phyloP scores from a whole-genome alignment of 2,113 vertebrate genomes.

The Vidua chalybeata region DNA sequence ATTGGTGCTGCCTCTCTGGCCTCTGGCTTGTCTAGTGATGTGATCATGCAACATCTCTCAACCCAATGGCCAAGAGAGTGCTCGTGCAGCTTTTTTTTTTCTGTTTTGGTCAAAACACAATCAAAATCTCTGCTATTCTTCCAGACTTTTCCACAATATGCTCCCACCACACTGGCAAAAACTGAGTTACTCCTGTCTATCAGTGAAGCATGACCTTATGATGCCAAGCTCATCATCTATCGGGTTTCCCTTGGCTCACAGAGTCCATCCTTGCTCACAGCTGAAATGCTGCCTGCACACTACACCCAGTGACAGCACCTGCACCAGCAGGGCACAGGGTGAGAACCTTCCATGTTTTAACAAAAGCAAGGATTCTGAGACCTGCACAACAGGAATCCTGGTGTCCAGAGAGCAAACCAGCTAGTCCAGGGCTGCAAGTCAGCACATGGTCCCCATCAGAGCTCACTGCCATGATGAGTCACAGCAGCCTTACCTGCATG shows the following conservation, averaged over 20 bases:
- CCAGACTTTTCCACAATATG: background rate
- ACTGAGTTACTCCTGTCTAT: background rate
- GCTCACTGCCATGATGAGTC: background rate
- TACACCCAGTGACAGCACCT: rapidly evolving
- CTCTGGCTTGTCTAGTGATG: background rate
- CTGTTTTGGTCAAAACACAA: background rate
- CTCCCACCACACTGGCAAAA: background rate
- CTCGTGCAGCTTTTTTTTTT: rapidly evolving
- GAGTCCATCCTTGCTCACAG: background rate
- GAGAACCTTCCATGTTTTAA: background rate
- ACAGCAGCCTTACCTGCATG: rapidly evolving
- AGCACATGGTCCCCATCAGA: rapidly evolving
- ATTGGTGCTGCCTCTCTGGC: background rate
- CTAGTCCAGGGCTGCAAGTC: background rate
- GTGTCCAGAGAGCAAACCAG: background rate
- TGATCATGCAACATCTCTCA: background rate
- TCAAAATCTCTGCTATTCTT: background rate
- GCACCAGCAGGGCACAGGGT: background rate
- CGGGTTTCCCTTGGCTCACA: background rate
- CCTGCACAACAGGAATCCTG: background rate
- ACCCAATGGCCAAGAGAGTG: background rate
- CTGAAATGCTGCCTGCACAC: background rate
- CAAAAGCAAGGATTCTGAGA: background rate
- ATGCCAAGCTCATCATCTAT: background rate
- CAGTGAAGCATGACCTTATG: background rate